These are phyloP conservation scores for Sebastolobus alascanus DNA, from an alignment of 2,797 vertebrate genomes.

Conservation along the genomic window DNA sequence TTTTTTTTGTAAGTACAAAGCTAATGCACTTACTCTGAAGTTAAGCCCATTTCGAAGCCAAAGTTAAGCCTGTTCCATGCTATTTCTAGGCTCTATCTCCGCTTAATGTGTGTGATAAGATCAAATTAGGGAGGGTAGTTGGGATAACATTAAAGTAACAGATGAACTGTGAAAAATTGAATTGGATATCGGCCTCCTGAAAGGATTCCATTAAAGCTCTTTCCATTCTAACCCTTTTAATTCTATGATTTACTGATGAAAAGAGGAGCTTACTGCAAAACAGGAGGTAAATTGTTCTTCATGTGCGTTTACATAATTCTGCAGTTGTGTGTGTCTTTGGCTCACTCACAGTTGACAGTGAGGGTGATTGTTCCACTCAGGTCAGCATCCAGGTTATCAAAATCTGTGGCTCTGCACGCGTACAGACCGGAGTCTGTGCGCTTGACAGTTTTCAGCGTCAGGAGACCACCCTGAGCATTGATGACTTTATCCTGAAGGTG, in stretches of 20 bases:
- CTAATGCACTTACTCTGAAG: slow-evolving; percentile 61
- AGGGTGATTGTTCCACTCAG: slow-evolving; percentile 72
- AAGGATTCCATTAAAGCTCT: slow-evolving; percentile 56
- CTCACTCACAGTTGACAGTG: slow-evolving; percentile 85
- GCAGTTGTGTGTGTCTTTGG: slow-evolving; percentile 12
- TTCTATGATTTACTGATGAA: slow-evolving; percentile 49
- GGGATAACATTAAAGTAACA: slow-evolving; percentile 69
- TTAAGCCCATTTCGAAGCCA: slow-evolving; percentile 52
- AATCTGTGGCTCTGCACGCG: slow-evolving; percentile 80
- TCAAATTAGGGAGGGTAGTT: slow-evolving; percentile 66
- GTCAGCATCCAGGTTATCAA: slow-evolving; percentile 71
- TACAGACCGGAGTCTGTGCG: slow-evolving; percentile 79
- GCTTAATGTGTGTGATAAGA: slow-evolving; percentile 66
- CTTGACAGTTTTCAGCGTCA: slow-evolving; percentile 72
- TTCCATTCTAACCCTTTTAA: slow-evolving; percentile 40
- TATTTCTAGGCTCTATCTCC: slow-evolving; percentile 48
- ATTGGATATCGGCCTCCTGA: slow-evolving; percentile 49
- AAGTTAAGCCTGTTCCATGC: slow-evolving; percentile 46
- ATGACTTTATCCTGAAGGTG: background rate
- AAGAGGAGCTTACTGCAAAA: slow-evolving; percentile 12
- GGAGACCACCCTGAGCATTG: background rate
- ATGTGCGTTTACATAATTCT: slow-evolving; percentile 10
- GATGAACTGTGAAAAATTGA: slow-evolving; percentile 68
- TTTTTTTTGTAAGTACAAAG: slow-evolving; percentile 38
- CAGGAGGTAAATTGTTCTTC: slow-evolving; percentile 12